These are phyloP conservation scores for Scyliorhinus canicula DNA, from an alignment of 2,797 vertebrate genomes.

Conservation along the genomic window DNA sequence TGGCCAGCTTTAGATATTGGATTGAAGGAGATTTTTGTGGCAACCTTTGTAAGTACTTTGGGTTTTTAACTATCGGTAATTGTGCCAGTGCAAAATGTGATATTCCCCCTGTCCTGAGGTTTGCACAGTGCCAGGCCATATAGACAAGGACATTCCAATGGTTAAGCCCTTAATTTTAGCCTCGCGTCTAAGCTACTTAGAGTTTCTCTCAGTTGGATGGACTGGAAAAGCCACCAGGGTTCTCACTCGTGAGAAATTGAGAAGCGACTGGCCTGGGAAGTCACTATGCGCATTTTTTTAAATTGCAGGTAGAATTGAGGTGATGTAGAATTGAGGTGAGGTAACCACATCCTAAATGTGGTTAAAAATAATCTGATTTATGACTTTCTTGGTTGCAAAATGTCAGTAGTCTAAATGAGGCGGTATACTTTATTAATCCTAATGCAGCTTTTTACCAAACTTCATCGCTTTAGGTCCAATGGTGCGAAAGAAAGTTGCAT, in stretches of 20 bases:
- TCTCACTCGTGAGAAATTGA: not conserved
- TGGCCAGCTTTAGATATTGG: constrained; percentile 7
- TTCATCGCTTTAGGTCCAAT: constrained; percentile 10
- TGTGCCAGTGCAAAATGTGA: not conserved
- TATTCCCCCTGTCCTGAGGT: no score
- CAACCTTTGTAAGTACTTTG: constrained; percentile 3
- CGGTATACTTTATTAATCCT: not conserved
- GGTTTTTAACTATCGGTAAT: no score
- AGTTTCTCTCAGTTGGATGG: not conserved
- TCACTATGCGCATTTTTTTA: not conserved
- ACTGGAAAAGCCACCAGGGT: not conserved
- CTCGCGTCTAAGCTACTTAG: no score
- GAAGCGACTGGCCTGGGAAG: no score
- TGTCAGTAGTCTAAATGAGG: not conserved
- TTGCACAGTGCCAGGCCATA: not conserved
- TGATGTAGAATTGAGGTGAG: no score
- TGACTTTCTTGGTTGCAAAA: not conserved
- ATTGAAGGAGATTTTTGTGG: not conserved
- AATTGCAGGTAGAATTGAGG: not conserved
- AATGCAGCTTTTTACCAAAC: not conserved
- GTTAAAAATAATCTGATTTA: not conserved
- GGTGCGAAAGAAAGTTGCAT: not conserved
- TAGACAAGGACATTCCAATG: no score
- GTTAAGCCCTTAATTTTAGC: not conserved
- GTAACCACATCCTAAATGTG: not conserved